Base-by-base conservation (phyloP, 2,888 invertebrate genomes). In the Nymphalis urticae region DNA sequence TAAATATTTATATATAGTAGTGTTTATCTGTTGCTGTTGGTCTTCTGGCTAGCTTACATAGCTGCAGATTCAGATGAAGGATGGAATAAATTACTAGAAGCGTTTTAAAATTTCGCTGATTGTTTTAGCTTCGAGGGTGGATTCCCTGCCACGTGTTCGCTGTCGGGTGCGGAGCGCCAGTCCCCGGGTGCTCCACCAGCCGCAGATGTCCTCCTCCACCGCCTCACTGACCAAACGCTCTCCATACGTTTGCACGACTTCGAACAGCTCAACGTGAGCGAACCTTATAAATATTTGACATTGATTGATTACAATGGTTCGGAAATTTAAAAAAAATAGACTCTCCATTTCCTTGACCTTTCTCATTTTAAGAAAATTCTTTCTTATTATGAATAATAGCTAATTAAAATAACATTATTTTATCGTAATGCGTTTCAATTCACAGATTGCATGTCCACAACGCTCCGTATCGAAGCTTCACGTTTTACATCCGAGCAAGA, bases 171-270 rank as follows among this genome's bases (percentile, higher is more conserved):
- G 0, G 73, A 72, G 13, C 75, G 74, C 36, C 68, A 73, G 24
- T 77, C 79, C 0, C 81, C 78, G 10, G 76, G 73, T 27, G 76
- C 86, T 2, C 87, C 87, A 1, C 80, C 80, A 19, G 89, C 93
- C 63, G 92, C 94, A 7, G 93, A 94, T 1, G 85, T 94, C 0
- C 86, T 96, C 48, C 95, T 95, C 75, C 93, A 94, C 8, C 93
- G 93, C 64, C 92, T 96, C 68, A 95, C 95, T 0, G 94, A 94
- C 75, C 94, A 96, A 78, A 94, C 95, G 66, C 89, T 97, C 47
- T 93, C 94, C 62, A 92, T 97, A 48, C 87, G 94, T 66, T 92
- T 96, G 17, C 94, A 94, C 68, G 95, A 95, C 73, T 94, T 95
- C 73, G 94, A 94, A 27, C 93, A 94, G 8, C 89, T 95, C 1